Evolutionary conservation across 1,140 invertebrate species (phyloP).

Genomic region (Acyrthosiphon pisum): DNA sequence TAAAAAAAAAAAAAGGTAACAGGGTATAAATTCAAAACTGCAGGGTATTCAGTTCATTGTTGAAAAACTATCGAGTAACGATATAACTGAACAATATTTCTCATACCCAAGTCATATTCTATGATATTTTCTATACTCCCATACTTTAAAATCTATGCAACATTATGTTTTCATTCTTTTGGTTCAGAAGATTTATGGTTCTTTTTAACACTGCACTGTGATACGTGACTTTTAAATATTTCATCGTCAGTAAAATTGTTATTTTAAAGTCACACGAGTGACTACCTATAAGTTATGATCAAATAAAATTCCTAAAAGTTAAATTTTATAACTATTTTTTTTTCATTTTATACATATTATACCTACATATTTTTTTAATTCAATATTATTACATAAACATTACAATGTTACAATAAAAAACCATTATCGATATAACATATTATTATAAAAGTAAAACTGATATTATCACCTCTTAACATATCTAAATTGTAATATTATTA

Average conservation of each 20-base stretch:
- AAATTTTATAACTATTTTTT: not conserved
- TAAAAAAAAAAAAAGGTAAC: slow-evolving; percentile 17
- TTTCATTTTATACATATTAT: too few relatives aligned
- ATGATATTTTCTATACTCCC: not conserved
- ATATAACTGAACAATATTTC: slow-evolving; percentile 18
- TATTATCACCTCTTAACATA: not conserved
- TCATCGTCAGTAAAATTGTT: not conserved
- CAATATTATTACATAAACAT: not conserved
- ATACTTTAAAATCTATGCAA: slow-evolving; percentile 12
- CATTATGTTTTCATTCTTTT: slow-evolving; percentile 13
- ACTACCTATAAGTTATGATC: not conserved
- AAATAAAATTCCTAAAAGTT: slow-evolving; percentile 9
- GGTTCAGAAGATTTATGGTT: slow-evolving; percentile 11
- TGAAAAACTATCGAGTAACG: slow-evolving; percentile 14
- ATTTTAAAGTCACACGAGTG: not conserved
- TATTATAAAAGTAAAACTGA: not conserved
- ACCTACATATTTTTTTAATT: not conserved
- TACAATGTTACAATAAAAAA: not conserved
- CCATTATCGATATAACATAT: too few relatives aligned
- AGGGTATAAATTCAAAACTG: not conserved
- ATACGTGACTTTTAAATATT: slow-evolving; percentile 33
- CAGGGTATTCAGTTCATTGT: slow-evolving; percentile 16
- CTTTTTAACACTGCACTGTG: not conserved
- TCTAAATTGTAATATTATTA: not conserved
- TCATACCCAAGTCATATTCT: not conserved